Base-by-base conservation (phyloP, 1,140 invertebrate genomes). In the Proctacanthus coquilletti region DNA sequence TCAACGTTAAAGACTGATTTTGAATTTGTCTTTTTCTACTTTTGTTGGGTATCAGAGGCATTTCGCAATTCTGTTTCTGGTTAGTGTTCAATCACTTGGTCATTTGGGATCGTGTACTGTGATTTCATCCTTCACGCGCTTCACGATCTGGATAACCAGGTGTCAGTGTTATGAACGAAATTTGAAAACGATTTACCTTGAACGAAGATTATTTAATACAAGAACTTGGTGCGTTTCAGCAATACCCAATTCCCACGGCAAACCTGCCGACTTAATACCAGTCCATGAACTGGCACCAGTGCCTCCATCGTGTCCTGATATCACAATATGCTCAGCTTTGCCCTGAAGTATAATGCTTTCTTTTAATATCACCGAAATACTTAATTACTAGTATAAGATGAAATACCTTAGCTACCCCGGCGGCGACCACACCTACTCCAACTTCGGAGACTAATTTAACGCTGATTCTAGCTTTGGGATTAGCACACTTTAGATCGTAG, bases 371-470 rank as follows among this genome's bases (percentile, higher is more conserved):
- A 14, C 17, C 6, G 17, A 18, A 14, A n/a, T n/a, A n/a, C n/a
- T n/a, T n/a, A n/a, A n/a, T n/a, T n/a, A n/a, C n/a, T 27, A 10
- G n/a, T 27, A 10, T n/a, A 27, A 10, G n/a, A 27, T n/a, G n/a
- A n/a, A n/a, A n/a, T 53, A 84, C 83, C 74, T 96, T 98, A 14
- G 94, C 94, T 14, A 98, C 94, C 33, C 95, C 95, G 23, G 93
- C 79, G 15, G 95, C 95, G 2, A 99, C 88, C 9, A 98, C 91
- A 8, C 95, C 95, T 2, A 98, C 95, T 4, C 95, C 95, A 23
- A 95, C 89, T 70, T 98, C 94, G 0, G 94, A 97, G 4, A 98
- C 95, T 11, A 99, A 67, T 61, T 98, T 99, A 1, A 98, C 95
- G 34, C 91, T 95, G 42, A 99, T 93, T 34, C 93, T 68, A 2